Conservation (phyloP, 2,113 vertebrate genomes). For the Solenodon paradoxus region DNA sequence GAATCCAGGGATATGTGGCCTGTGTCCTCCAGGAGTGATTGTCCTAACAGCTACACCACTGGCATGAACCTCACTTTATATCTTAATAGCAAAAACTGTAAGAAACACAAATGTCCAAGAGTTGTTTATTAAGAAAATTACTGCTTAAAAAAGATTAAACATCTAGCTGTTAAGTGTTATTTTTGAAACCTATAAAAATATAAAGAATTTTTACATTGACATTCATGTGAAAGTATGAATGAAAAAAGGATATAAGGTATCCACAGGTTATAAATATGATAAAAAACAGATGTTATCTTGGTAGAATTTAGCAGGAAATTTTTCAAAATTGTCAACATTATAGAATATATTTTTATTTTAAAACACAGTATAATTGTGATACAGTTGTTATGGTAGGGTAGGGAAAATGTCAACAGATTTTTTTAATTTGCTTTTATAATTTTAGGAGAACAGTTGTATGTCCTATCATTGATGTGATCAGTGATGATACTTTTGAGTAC, state of each 20-base stretch:
- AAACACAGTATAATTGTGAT: background rate
- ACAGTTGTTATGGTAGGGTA: background rate
- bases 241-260: background rate
- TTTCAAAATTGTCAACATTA: background rate
- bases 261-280: background rate
- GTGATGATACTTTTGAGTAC: slow-evolving; percentile 98
- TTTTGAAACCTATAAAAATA: background rate
- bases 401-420: background rate
- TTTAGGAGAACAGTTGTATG: slow-evolving; percentile 96
- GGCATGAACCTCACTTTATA: too few relatives aligned
- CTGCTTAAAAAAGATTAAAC: slow-evolving; percentile 22
- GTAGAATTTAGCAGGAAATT: background rate
- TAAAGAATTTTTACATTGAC: background rate
- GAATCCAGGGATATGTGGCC: too few relatives aligned
- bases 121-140: background rate
- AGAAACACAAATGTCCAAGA: background rate
- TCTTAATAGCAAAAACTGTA: background rate
- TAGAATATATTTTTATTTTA: slow-evolving; percentile 34
- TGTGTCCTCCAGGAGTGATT: too few relatives aligned
- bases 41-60: too few relatives aligned
- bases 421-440: slow-evolving; percentile 48
- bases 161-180: background rate
- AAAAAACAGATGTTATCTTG: background rate
- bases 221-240: background rate
- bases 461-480: slow-evolving; percentile 99